Evolutionary conservation across 2,797 vertebrate genomes (phyloP).

Genomic region (Halcyon badia): DNA sequence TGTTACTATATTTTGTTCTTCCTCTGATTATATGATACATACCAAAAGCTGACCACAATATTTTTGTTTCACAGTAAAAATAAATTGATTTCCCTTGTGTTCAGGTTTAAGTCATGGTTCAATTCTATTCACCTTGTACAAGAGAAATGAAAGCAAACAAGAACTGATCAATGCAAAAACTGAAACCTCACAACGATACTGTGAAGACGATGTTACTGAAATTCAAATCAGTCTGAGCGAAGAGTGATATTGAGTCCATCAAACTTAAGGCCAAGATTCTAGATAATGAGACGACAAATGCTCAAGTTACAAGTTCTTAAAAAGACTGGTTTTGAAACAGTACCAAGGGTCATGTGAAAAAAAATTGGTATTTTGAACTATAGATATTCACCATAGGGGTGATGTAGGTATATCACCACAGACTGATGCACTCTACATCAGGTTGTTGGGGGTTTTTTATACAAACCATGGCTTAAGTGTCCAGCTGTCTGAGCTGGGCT

Average conservation of each 20-base stretch:
- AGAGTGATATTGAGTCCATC: not conserved
- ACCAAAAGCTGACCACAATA: not conserved
- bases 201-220: not conserved
- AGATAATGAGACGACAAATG: not conserved
- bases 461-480: accelerated
- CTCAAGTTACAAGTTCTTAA: not conserved
- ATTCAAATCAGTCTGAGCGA: not conserved
- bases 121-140: not conserved
- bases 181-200: not conserved
- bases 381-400: no score
- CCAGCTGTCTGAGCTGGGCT: not conserved
- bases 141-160: not conserved
- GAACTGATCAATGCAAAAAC: not conserved
- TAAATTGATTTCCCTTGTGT: not conserved
- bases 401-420: not conserved
- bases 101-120: not conserved
- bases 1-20: not conserved
- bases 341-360: not conserved
- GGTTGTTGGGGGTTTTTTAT: not conserved
- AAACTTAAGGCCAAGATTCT: not conserved
- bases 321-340: not conserved
- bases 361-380: no score
- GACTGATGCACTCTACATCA: not conserved
- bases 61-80: not conserved
- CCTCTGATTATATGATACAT: not conserved